These are phyloP conservation scores for Hyles vespertilio DNA, from an alignment of 1,140 invertebrate genomes.

Conservation along the genomic window DNA sequence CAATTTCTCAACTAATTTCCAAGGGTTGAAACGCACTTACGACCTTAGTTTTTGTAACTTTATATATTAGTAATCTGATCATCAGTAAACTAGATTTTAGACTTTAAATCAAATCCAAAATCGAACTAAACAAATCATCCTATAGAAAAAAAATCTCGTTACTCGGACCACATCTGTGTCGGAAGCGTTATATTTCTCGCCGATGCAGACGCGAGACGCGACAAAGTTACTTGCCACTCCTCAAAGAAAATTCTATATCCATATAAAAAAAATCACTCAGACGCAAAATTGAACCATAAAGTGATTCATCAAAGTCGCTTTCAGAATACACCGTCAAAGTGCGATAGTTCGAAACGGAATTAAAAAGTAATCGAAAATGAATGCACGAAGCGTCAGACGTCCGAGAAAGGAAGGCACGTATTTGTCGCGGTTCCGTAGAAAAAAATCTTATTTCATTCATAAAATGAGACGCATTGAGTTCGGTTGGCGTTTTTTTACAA, in stretches of 20 bases:
- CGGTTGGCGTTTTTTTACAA: conserved; percentile 35
- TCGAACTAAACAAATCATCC: conserved; percentile 29
- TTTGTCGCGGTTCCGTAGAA: conserved; percentile 62
- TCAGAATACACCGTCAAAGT: conserved; percentile 10
- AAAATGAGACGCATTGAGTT: conserved; percentile 70
- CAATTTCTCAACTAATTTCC: too few species aligned
- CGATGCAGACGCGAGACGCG: conserved; percentile 35
- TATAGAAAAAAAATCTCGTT: conserved; percentile 54
- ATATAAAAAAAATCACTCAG: conserved; percentile 17
- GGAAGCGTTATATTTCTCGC: conserved; percentile 44
- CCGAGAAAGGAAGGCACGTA: conserved; percentile 71
- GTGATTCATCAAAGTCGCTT: conserved; percentile 10
- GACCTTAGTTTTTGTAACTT: too few species aligned
- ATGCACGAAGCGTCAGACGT: conserved; percentile 61
- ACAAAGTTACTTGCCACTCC: conserved; percentile 30
- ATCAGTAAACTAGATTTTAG: neutral
- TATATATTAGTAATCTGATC: too few species aligned
- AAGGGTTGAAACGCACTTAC: too few species aligned
- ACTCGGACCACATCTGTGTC: conserved; percentile 54
- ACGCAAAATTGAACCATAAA: conserved; percentile 19
- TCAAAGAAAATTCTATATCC: conserved; percentile 42
- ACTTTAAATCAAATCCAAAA: neutral
- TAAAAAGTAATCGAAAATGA: conserved; percentile 53
- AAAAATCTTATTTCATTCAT: conserved; percentile 75
- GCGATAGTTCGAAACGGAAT: conserved; percentile 34